Evolutionary conservation across 2,797 vertebrate species (phyloP), one percentile per base, ranked within the genome.

Genomic region (Scolopax bukidnonensis): DNA sequence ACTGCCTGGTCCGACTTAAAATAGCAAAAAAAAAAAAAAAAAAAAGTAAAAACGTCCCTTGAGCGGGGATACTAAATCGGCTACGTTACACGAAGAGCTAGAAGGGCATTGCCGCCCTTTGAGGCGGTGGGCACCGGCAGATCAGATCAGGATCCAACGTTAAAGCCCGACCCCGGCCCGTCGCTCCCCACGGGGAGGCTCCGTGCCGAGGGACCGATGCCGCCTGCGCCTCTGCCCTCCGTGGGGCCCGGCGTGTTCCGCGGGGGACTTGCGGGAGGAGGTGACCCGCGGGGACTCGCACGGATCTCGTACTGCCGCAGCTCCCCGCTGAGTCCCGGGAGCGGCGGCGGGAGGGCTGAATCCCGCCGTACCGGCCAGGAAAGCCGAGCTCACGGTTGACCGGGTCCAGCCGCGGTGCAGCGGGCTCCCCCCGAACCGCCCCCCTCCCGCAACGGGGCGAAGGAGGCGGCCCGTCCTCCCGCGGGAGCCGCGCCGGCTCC

Each of bases 261-360:
- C 71, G 8, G 57, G 57, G 21, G 33, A 3, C 1, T 65, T 2
- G 60, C 24, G 4, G 67, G 57, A 47, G 25, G 33, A 12, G 41
- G 9, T 8, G 59, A 59, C 30, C 32, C n/a, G 21, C 0, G 43
- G 12, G 50, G 17, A 4, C 13, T 36, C 19, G 1, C 24, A 3
- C 20, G 6, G 6, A 5, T 8, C 64, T 4, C 17, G 1, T 1
- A 4, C 1, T 3, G 23, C 2, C 33, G 1, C 48, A 10, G 24
- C 16, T 16, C 40, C 27, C 12, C 13, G 16, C 53, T 0, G 14
- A 19, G 10, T 0, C 10, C 53, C 16, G 33, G 43, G 33, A 27
- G 33, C 15, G n/a, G 21, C 21, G 23, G 23, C 13, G 32, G 7
- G 5, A 4, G 6, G 0, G 20, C 50, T 1, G 64, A 12, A 19